Percentiles rank a stretch among this genome's conserved stretches.
Evolutionary conservation across 2,797 vertebrate species (phyloP).

Genomic region (Acanthurus tractus): DNA sequence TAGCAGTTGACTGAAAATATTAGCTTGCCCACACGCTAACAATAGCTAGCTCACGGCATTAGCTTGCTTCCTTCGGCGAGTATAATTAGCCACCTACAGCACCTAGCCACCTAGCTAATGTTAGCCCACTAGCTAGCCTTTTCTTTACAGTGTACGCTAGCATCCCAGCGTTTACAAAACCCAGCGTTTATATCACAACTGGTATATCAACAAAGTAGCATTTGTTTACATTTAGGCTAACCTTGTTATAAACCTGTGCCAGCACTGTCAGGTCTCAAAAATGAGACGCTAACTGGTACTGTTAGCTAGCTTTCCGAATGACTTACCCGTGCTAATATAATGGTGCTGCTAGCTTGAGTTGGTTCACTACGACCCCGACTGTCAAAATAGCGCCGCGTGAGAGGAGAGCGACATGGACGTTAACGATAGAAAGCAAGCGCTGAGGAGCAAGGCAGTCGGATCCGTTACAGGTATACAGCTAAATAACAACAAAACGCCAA

Average conservation of each 20-base stretch:
- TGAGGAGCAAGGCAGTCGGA: conserved; percentile 26
- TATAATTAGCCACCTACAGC: conserved; percentile 82
- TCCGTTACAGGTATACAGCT: conserved; percentile 13
- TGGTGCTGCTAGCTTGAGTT: conserved; percentile 76
- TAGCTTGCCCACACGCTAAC: conserved; percentile 76
- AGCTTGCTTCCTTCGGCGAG: conserved; percentile 67
- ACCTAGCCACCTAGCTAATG: conserved; percentile 71
- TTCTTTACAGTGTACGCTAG: conserved; percentile 60
- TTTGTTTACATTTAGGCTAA: neutral
- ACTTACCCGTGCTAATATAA: conserved; percentile 81
- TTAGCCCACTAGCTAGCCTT: conserved; percentile 77
- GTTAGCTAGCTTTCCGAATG: conserved; percentile 67
- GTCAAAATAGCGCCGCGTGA: conserved; percentile 85
- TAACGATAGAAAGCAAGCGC: conserved; percentile 38
- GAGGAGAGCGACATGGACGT: conserved; percentile 68
- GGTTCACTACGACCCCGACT: conserved; percentile 80
- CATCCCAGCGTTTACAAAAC: conserved; percentile 26
- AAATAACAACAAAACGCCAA: conserved; percentile 62
- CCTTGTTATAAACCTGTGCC: conserved; percentile 14
- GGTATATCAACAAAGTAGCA: neutral
- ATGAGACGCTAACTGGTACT: conserved; percentile 38
- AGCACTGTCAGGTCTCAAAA: conserved; percentile 55
- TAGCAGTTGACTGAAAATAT: conserved; percentile 68
- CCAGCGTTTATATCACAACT: conserved; percentile 9
- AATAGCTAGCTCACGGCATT: conserved; percentile 79